phyloP scores from a whole-genome alignment of 2,888 invertebrate species.

The Lepas anatifera region DNA sequence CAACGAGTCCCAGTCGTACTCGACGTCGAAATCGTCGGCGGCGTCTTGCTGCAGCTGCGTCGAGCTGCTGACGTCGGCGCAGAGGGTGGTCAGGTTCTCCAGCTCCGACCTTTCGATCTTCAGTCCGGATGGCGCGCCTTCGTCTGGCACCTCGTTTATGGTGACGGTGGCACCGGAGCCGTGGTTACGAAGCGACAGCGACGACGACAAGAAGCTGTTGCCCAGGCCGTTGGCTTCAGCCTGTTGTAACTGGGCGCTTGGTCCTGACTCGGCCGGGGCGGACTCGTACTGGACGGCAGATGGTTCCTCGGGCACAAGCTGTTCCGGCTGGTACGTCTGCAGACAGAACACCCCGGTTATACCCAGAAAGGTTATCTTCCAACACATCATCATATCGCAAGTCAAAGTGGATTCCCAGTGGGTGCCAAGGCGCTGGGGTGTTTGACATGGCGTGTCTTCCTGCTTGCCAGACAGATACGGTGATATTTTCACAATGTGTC shows the following conservation, averaged over 20 bases:
- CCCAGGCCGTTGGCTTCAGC: neutral
- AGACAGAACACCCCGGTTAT: no score
- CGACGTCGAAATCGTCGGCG: neutral
- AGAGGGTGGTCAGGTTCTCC: neutral
- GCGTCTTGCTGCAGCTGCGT: neutral
- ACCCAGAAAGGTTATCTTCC: no score
- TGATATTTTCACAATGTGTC: no score
- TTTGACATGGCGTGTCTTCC: no score
- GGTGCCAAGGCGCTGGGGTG: no score
- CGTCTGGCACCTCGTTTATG: slow-evolving; percentile 15
- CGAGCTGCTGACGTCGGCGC: neutral
- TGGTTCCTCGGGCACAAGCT: neutral
- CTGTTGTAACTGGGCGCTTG: neutral
- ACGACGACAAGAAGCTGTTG: slow-evolving; percentile 17
- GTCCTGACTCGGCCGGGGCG: neutral
- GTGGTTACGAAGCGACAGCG: slow-evolving; percentile 23
- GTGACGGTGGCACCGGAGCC: slow-evolving; percentile 25
- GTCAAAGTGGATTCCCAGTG: no score
- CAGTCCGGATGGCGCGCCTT: neutral
- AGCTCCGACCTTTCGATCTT: neutral
- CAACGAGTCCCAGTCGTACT: slow-evolving; percentile 7
- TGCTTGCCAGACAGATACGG: no score
- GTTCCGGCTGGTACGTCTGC: slow-evolving; percentile 5
- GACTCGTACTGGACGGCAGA: neutral
- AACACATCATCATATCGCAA: no score